Percentiles rank a stretch among this genome's conserved stretches.
Conservation (phyloP, 2,113 vertebrate species). For the Todiramphus chloris region DNA sequence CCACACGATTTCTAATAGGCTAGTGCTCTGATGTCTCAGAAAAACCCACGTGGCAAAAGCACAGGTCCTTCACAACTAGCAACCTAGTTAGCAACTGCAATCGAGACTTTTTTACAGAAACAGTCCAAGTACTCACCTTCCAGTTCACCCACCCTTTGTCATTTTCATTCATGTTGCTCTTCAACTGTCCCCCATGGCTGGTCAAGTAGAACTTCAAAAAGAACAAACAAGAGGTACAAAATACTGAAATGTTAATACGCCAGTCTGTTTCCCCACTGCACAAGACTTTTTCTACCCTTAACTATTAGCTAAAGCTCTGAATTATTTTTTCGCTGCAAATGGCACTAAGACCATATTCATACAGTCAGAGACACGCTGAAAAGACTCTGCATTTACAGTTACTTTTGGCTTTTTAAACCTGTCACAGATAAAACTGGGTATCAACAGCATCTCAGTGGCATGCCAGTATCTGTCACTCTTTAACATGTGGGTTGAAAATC, state of each 20-base stretch:
- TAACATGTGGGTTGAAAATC: background rate
- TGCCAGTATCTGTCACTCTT: background rate
- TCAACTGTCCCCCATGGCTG: conserved; percentile 92
- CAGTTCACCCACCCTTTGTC: conserved; percentile 98
- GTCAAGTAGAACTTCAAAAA: conserved; percentile 88
- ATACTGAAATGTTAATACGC: background rate
- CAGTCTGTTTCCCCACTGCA: background rate
- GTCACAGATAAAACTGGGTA: background rate
- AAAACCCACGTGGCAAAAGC: background rate
- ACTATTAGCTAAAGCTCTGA: background rate
- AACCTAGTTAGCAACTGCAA: background rate
- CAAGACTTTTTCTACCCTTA: background rate
- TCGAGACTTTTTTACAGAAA: background rate
- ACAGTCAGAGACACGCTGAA: background rate
- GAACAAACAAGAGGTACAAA: background rate
- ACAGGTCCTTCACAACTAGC: background rate
- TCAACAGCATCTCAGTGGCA: background rate
- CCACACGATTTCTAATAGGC: background rate
- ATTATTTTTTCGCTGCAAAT: background rate
- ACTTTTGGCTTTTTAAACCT: background rate
- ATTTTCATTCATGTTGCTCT: conserved; percentile 93
- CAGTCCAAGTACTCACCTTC: conserved; percentile 82
- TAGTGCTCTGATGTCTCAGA: background rate
- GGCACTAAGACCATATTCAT: background rate
- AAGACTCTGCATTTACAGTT: rapidly evolving